Conservation (phyloP, 2,797 vertebrate species). For the Lepidocolaptes lacrymiger region DNA sequence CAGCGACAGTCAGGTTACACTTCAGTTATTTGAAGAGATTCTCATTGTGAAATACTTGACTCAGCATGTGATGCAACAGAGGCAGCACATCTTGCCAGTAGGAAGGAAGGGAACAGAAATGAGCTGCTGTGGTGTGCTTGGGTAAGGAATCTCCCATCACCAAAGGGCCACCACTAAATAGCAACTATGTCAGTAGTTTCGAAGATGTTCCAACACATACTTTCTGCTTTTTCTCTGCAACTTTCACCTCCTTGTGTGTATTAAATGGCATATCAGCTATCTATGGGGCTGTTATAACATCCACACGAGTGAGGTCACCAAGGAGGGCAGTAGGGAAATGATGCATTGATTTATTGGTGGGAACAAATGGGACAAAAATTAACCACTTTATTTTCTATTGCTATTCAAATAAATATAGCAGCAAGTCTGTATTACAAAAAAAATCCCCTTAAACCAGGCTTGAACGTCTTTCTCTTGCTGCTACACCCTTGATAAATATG, state of each 20-base stretch:
- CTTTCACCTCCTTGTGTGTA: neutral
- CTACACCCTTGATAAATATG: conserved; percentile 13
- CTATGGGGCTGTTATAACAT: neutral
- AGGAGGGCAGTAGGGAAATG: neutral
- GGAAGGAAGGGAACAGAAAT: neutral
- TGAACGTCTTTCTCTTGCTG: neutral
- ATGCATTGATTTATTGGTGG: neutral
- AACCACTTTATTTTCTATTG: neutral
- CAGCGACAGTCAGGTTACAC: neutral
- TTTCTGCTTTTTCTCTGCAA: neutral
- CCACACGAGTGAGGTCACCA: neutral
- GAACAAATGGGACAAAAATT: neutral
- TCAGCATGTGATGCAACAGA: neutral
- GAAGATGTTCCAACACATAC: neutral
- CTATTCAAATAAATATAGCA: conserved; percentile 3
- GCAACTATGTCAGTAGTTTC: neutral
- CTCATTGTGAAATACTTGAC: neutral
- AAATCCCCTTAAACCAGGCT: neutral
- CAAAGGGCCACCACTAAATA: accelerated
- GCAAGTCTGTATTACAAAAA: neutral
- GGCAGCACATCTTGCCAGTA: neutral
- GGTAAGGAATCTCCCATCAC: neutral
- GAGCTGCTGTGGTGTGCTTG: neutral
- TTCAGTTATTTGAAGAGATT: conserved; percentile 29
- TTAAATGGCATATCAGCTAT: neutral